Evolutionary conservation across 2,113 vertebrate genomes (phyloP).

Genomic region (Hiodon tergisus): DNA sequence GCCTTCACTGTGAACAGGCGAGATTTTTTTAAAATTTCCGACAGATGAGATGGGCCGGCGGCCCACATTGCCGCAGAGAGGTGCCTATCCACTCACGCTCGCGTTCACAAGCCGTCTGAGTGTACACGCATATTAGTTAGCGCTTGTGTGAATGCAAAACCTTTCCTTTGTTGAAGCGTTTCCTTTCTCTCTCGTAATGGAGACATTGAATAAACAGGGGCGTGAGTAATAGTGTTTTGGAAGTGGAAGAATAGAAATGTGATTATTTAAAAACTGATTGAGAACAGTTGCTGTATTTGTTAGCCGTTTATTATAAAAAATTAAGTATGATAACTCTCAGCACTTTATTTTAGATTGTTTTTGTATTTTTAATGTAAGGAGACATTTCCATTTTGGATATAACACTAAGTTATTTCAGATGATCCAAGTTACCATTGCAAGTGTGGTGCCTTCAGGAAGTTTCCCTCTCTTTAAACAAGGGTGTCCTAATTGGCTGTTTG

Average conservation of each 20-base stretch:
- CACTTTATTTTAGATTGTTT: not conserved
- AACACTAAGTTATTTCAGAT: not conserved
- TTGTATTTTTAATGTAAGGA: not conserved
- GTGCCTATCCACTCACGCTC: too few species aligned
- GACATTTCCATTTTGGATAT: not conserved
- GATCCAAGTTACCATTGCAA: not conserved
- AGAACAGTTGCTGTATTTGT: slow-evolving; percentile 29
- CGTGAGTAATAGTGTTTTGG: slow-evolving; percentile 31
- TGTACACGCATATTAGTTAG: not conserved
- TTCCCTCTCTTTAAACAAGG: not conserved
- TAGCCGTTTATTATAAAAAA: not conserved
- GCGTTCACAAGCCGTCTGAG: too few species aligned
- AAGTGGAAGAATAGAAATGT: slow-evolving; percentile 4
- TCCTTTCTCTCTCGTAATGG: slow-evolving; percentile 16
- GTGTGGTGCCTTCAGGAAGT: not conserved
- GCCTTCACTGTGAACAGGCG: not conserved
- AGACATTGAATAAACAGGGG: slow-evolving; percentile 26
- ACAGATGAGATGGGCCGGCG: not conserved
- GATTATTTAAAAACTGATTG: slow-evolving; percentile 28
- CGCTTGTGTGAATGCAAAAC: slow-evolving; percentile 25
- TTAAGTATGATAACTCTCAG: not conserved
- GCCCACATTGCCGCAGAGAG: not conserved
- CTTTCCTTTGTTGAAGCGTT: slow-evolving; percentile 23
- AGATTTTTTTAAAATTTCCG: not conserved
- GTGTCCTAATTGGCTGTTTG: not conserved